phyloP scores from a whole-genome alignment of 2,797 vertebrate species.

The Rhinophrynus dorsalis region DNA sequence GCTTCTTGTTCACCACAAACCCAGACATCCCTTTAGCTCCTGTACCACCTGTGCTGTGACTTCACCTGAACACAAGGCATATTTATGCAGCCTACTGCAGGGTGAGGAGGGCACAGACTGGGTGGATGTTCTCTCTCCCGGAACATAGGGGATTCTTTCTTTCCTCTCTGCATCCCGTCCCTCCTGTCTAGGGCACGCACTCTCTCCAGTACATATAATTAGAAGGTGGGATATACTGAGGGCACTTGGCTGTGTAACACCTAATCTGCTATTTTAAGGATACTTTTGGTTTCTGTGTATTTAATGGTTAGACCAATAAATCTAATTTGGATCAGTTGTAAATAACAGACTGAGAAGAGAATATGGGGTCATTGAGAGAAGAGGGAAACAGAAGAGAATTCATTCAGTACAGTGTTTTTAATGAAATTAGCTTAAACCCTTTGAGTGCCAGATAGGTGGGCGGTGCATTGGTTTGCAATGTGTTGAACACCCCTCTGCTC shows the following conservation, averaged over 20 bases:
- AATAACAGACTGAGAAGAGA: no score
- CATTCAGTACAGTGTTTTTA: no score
- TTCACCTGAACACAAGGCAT: background rate
- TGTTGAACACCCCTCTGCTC: no score
- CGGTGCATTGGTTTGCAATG: no score
- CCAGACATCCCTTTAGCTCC: background rate
- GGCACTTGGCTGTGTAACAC: background rate
- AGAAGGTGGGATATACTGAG: background rate
- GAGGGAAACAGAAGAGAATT: no score
- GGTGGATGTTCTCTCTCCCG: background rate
- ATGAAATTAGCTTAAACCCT: no score
- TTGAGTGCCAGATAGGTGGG: no score
- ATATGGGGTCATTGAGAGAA: no score
- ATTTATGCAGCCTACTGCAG: no score
- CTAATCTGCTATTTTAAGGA: slow-evolving; percentile 24
- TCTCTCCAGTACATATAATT: slow-evolving; percentile 17
- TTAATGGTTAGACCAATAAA: slow-evolving; percentile 3
- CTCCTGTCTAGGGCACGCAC: slow-evolving; percentile 14
- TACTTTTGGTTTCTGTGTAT: slow-evolving; percentile 8
- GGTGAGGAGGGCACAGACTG: background rate
- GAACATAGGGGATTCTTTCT: slow-evolving; percentile 14
- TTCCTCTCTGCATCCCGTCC: background rate
- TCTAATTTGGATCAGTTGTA: slow-evolving; percentile 16
- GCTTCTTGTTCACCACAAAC: no score
- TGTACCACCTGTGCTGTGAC: background rate